phyloP scores from a whole-genome alignment of 2,888 invertebrate species.

The Ophioninae sp. region DNA sequence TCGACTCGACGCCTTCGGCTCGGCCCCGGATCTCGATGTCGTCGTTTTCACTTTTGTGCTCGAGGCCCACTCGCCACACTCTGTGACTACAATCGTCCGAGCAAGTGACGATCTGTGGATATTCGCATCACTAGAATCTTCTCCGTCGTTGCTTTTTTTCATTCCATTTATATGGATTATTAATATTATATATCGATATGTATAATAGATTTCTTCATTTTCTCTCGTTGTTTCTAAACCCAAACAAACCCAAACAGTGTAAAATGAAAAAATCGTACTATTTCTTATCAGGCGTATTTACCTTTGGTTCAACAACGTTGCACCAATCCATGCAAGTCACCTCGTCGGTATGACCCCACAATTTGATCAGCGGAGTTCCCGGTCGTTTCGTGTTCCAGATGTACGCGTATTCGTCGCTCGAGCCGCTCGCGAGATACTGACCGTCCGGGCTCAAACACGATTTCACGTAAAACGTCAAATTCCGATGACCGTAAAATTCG shows the following conservation, averaged over 20 bases:
- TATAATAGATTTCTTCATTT: too few relatives aligned
- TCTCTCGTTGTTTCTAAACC: too few relatives aligned
- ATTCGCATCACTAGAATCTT: too few relatives aligned
- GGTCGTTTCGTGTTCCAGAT: slow-evolving; percentile 89
- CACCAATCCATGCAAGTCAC: slow-evolving; percentile 95
- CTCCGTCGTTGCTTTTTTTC: too few relatives aligned
- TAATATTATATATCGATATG: too few relatives aligned
- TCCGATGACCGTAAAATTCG: slow-evolving; percentile 86
- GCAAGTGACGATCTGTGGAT: slow-evolving; percentile 86
- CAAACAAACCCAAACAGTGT: too few relatives aligned
- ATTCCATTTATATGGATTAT: too few relatives aligned
- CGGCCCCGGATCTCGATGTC: slow-evolving; percentile 80
- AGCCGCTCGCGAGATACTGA: slow-evolving; percentile 92
- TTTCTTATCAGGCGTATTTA: slow-evolving; percentile 64
- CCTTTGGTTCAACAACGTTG: slow-evolving; percentile 82
- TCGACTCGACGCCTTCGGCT: slow-evolving; percentile 80
- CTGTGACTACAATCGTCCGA: slow-evolving; percentile 91
- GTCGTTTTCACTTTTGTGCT: slow-evolving; percentile 79
- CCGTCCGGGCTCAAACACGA: slow-evolving; percentile 91
- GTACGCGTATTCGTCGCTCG: slow-evolving; percentile 92
- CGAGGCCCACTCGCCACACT: slow-evolving; percentile 87
- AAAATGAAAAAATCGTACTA: background rate
- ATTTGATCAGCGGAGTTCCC: slow-evolving; percentile 85
- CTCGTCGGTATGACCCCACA: slow-evolving; percentile 91
- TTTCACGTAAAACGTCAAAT: slow-evolving; percentile 92